These are phyloP conservation scores for Chirona hameri DNA, from an alignment of 2,888 invertebrate genomes.

Conservation along the genomic window DNA sequence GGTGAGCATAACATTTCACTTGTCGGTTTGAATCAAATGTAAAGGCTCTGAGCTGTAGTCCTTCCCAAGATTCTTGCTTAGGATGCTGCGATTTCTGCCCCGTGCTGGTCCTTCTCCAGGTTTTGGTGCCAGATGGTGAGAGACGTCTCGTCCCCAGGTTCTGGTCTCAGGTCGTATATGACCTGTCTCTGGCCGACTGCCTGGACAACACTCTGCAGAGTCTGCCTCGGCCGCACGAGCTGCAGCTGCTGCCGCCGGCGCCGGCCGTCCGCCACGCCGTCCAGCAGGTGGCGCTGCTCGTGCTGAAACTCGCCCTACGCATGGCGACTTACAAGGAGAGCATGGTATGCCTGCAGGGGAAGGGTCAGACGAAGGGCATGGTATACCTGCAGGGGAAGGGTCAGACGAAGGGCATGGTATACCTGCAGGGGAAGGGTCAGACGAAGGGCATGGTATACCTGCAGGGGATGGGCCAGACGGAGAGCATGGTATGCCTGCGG, in stretches of 20 bases:
- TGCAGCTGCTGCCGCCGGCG: conserved; percentile 48
- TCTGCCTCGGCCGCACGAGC: conserved; percentile 64
- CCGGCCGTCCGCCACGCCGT: conserved; percentile 56
- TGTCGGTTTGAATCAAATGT: no score
- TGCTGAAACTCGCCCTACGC: conserved; percentile 69
- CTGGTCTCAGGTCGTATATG: conserved; percentile 59
- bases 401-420: no score
- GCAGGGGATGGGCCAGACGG: no score
- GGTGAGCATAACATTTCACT: no score
- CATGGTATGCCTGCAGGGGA: conserved; percentile 51
- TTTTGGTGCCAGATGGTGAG: background rate
- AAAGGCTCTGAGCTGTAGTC: no score
- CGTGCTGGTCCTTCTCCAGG: background rate
- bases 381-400: no score
- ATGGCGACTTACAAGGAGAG: conserved; percentile 75
- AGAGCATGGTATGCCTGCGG: no score
- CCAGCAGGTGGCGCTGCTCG: conserved; percentile 54
- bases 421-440: no score
- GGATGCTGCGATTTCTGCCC: no score
- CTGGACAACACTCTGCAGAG: conserved; percentile 70
- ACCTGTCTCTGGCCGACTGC: conserved; percentile 59
- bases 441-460: no score
- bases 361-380: no score
- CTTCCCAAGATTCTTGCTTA: no score
- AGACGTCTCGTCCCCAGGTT: conserved; percentile 38